Conservation (phyloP, 64 coral and sea anemone genomes). For the Pachyseris speciosa region DNA sequence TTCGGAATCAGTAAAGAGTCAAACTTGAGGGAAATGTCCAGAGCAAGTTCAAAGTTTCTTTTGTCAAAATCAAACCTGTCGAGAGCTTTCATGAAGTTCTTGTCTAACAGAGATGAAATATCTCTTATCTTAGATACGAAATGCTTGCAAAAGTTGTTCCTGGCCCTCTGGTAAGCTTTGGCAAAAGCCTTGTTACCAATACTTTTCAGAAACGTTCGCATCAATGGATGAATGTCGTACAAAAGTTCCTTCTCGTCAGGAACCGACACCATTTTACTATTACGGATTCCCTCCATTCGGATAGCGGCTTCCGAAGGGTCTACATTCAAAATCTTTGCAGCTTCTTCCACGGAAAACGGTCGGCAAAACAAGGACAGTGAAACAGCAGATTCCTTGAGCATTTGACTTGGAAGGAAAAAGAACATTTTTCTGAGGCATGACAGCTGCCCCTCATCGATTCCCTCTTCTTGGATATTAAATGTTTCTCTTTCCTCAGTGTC, state of each 20-base stretch:
- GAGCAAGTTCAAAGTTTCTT: constrained; percentile 49
- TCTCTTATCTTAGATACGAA: constrained; percentile 15
- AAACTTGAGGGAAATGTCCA: constrained; percentile 57
- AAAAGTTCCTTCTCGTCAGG: background rate
- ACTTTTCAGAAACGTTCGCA: constrained; percentile 15
- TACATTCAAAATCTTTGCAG: background rate
- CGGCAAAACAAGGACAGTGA: constrained; percentile 25
- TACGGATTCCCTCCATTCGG: background rate
- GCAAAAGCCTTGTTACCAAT: background rate
- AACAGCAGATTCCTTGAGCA: background rate
- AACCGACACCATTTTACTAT: background rate
- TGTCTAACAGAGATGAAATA: constrained; percentile 21
- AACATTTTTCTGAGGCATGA: constrained; percentile 7
- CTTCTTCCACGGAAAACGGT: constrained; percentile 8
- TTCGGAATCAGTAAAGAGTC: constrained; percentile 18
- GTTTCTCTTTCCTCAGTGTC: background rate
- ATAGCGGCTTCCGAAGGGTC: constrained; percentile 16
- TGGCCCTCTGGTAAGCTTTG: constrained; percentile 5
- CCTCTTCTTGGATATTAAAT: constrained; percentile 1
- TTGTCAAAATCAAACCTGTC: constrained; percentile 37
- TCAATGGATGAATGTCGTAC: constrained; percentile 32
- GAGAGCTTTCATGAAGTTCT: constrained; percentile 29
- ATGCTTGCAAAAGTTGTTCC: constrained; percentile 7
- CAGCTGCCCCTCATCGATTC: background rate
- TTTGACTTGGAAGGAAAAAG: constrained; percentile 16